A percentile compares a stretch with the other conserved stretches of the same genome.
phyloP scores from a whole-genome alignment of 2,888 invertebrate species.

The Dichetophora obliterata region DNA sequence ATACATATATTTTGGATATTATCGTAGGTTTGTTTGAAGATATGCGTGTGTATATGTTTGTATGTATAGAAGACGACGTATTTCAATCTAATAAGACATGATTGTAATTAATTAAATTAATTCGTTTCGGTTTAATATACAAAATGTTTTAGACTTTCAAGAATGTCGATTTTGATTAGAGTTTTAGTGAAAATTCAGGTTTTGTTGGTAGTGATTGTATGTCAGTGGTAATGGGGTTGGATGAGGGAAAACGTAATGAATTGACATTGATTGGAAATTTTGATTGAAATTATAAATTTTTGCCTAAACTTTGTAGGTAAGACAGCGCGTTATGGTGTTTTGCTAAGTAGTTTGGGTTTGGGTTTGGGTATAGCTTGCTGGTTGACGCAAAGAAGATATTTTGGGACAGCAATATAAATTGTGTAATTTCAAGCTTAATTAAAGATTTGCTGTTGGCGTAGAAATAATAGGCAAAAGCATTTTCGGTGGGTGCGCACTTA shows the following conservation, averaged over 20 bases:
- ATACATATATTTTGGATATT: neutral
- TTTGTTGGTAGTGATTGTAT: constrained; percentile 3
- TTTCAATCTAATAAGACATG: constrained; percentile 68
- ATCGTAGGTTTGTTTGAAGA: neutral
- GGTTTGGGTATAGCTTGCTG: neutral
- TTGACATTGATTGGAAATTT: constrained; percentile 69
- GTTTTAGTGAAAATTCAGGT: constrained; percentile 24
- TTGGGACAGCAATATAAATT: constrained; percentile 57
- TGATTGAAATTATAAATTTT: constrained; percentile 63
- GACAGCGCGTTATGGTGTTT: neutral
- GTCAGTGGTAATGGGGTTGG: neutral
- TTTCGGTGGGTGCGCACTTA: constrained; percentile 1
- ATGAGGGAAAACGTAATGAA: constrained; percentile 55
- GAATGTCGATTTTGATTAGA: constrained; percentile 65
- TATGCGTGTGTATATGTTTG: constrained; percentile 14
- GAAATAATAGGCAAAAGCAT: too few relatives aligned
- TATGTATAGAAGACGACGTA: constrained; percentile 43
- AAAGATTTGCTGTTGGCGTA: constrained; percentile 53
- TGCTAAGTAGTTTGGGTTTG: neutral
- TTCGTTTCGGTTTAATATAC: constrained; percentile 70
- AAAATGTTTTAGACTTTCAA: constrained; percentile 55
- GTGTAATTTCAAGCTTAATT: constrained; percentile 63
- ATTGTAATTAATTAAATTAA: constrained; percentile 71
- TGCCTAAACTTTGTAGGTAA: constrained; percentile 41
- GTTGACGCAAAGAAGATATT: constrained; percentile 36